Base-by-base conservation (phyloP, 2,888 invertebrate genomes). In the Lasioglossum zephyrum region DNA sequence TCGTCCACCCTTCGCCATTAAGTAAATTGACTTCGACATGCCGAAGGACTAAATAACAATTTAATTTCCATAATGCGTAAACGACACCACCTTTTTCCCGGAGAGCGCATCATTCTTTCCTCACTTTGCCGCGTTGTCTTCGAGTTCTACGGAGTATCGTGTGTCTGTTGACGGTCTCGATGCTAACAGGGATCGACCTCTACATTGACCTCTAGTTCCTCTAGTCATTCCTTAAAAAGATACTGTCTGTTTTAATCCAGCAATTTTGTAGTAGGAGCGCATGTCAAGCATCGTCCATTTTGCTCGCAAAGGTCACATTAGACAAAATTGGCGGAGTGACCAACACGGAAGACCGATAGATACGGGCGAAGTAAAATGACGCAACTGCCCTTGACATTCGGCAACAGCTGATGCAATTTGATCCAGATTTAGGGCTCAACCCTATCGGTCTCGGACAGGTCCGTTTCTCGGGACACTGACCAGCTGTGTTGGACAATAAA, bases 401-500 rank as follows among this genome's bases (percentile, higher is more conserved):
- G n/a, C 73, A 81, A 92, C 89, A 90, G 90, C 92, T 92, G 90
- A 90, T 88, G 90, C 90, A 92, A 92, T 88, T 89, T 87, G 88
- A 92, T 91, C 90, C 90, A 88, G 87, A 90, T 87, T 87, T 89
- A 82, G 92, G 92, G 89, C 82, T 88, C 86, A 92, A 92, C 92
- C 92, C 92, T 91, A 91, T 91, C 91, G 84, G 86, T 85, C 85
- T 66, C 85, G 81, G 77, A 82, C 86, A 88, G 89, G 87, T 89
- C 79, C 76, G 75, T 47, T 90, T 73, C 84, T 88, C 84, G 74
- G 85, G 78, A 73, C 84, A 91, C 90, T 93, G 93, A 92, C 93
- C 94, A 93, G 92, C 92, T 94, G 94, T 92, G 90, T 91, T 91
- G 90, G 93, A 93, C 94, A 91, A 91, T 87, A 80, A 86, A 86